A percentile compares a stretch with the other conserved stretches of the same genome.
Conservation (phyloP, 2,113 vertebrate genomes). For the Hepsetus odoe region DNA sequence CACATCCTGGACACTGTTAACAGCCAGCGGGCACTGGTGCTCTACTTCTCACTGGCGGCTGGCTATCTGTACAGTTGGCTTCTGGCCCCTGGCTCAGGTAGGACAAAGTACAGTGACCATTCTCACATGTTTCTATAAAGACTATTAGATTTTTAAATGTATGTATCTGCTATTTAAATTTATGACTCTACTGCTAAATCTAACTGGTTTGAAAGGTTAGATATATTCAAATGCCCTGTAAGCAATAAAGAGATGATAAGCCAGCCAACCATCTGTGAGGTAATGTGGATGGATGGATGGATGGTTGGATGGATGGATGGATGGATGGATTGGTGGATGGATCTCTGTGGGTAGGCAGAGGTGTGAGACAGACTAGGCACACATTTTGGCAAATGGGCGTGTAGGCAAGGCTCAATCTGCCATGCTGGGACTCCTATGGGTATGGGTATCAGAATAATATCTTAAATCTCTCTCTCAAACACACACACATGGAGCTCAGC, state of each 20-base stretch:
- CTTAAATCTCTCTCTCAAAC: neutral
- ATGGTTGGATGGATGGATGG: slow-evolving; percentile 10
- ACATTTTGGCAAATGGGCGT: slow-evolving; percentile 18
- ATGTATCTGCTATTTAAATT: neutral
- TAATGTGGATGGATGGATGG: neutral
- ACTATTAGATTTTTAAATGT: neutral
- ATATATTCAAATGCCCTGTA: no score
- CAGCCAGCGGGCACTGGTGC: slow-evolving; percentile 86
- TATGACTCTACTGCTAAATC: neutral
- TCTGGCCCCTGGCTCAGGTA: slow-evolving; percentile 90
- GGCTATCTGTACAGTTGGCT: slow-evolving; percentile 97
- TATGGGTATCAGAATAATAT: slow-evolving; percentile 31
- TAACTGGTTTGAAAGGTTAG: neutral
- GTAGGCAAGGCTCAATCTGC: slow-evolving; percentile 20
- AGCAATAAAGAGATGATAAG: neutral
- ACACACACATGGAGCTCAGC: slow-evolving; percentile 9
- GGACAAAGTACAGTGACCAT: slow-evolving; percentile 1
- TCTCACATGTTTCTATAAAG: neutral
- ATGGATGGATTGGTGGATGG: slow-evolving; percentile 3
- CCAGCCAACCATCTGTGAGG: neutral
- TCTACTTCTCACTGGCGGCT: slow-evolving; percentile 92
- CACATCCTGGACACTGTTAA: slow-evolving; percentile 89
- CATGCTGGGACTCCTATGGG: slow-evolving; percentile 32
- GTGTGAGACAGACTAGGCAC: slow-evolving; percentile 41
- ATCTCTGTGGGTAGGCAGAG: slow-evolving; percentile 21